Conservation (phyloP, 2,113 vertebrate genomes). For the Gymnarchus niloticus region DNA sequence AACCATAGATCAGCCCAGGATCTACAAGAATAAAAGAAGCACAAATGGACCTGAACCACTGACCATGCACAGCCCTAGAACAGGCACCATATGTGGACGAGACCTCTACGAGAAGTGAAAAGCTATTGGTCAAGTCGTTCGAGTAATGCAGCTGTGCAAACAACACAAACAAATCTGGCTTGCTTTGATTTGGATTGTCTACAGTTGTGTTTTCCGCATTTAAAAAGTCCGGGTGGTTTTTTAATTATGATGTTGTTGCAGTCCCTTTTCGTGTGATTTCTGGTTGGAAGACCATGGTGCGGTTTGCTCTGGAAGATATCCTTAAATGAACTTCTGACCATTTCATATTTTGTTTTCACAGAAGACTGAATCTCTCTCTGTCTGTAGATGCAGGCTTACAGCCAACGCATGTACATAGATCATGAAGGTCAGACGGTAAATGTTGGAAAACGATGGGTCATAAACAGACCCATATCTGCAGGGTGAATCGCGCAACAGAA, state of each 20-base stretch:
- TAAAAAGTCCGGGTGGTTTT: constrained; percentile 8
- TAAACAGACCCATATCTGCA: no score
- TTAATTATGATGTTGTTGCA: constrained; percentile 15
- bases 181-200: neutral
- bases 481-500: neutral
- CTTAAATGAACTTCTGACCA: neutral
- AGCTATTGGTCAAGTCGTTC: constrained; percentile 22
- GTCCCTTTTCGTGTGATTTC: constrained; percentile 11
- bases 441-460: neutral
- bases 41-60: constrained; percentile 6
- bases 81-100: neutral
- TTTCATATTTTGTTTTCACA: neutral
- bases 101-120: neutral
- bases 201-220: neutral
- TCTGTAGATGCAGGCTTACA: neutral
- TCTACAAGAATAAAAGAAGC: neutral
- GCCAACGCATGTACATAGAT: neutral
- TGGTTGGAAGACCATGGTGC: neutral
- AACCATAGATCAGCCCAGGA: neutral
- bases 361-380: neutral
- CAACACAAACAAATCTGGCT: constrained; percentile 17
- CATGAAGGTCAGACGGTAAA: neutral
- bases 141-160: constrained; percentile 41
- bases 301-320: neutral
- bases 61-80: neutral